Evolutionary conservation across 2,113 vertebrate genomes (phyloP).

Genomic region (Menidia beryllina): DNA sequence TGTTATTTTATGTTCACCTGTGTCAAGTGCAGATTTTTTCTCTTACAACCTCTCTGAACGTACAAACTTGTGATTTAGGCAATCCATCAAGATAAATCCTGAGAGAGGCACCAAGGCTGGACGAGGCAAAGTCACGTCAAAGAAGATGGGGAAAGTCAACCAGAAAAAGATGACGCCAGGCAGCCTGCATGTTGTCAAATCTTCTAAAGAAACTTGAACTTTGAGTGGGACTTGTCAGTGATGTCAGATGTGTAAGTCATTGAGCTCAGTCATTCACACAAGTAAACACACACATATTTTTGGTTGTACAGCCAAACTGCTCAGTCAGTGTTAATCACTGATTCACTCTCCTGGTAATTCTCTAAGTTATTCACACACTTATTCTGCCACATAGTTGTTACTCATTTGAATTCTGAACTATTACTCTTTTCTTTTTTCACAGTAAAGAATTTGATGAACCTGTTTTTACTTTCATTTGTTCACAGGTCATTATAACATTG

Average conservation of each 20-base stretch:
- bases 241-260: conserved; percentile 6
- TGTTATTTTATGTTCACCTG: conserved; percentile 6
- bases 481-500: no score
- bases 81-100: neutral
- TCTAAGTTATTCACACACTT: neutral
- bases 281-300: neutral
- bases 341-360: no score
- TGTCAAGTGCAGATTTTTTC: neutral
- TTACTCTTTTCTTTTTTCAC: no score
- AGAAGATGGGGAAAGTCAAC: neutral
- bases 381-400: no score
- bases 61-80: neutral
- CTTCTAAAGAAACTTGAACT: conserved; percentile 3
- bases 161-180: conserved; percentile 2
- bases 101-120: conserved; percentile 2
- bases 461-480: no score
- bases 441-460: no score
- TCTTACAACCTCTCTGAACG: neutral
- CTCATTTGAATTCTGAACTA: no score
- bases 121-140: conserved; percentile 2
- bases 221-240: conserved; percentile 15
- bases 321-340: conserved; percentile 5
- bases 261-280: conserved; percentile 4
- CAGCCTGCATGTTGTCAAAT: conserved; percentile 16
- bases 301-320: neutral